A percentile compares a stretch with the other conserved stretches of the same genome.
These are phyloP conservation scores for Benitochromis conjunctus DNA, from an alignment of 2,113 vertebrate genomes.

Conservation along the genomic window DNA sequence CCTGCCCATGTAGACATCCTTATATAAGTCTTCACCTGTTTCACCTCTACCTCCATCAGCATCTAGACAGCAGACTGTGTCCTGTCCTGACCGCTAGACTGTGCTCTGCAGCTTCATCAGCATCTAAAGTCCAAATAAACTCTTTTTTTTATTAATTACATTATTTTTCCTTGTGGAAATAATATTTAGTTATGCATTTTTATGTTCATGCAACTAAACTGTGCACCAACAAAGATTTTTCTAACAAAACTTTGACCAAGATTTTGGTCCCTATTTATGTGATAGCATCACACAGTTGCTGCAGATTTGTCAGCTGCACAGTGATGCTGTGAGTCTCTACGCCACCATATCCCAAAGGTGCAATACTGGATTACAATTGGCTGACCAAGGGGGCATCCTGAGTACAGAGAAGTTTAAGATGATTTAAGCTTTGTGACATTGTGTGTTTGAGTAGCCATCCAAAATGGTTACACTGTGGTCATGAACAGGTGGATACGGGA, in stretches of 20 bases:
- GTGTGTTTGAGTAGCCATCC: neutral
- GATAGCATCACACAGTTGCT: neutral
- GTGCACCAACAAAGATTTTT: neutral
- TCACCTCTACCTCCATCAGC: neutral
- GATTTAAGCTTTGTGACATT: neutral
- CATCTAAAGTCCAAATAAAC: neutral
- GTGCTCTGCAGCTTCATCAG: neutral
- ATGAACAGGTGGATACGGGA: neutral
- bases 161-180: neutral
- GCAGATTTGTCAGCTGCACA: neutral
- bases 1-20: neutral
- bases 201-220: neutral
- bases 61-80: neutral
- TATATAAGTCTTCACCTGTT: neutral
- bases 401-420: neutral
- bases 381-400: neutral
- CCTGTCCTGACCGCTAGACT: neutral
- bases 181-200: neutral
- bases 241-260: neutral
- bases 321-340: neutral
- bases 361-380: neutral
- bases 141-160: neutral
- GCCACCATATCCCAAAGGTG: neutral
- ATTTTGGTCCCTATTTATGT: neutral
- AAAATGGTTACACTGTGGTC: neutral